Evolutionary conservation across 2,888 invertebrate genomes (phyloP), one percentile per base, ranked within the genome.

Genomic region (Schizaphis graminum): DNA sequence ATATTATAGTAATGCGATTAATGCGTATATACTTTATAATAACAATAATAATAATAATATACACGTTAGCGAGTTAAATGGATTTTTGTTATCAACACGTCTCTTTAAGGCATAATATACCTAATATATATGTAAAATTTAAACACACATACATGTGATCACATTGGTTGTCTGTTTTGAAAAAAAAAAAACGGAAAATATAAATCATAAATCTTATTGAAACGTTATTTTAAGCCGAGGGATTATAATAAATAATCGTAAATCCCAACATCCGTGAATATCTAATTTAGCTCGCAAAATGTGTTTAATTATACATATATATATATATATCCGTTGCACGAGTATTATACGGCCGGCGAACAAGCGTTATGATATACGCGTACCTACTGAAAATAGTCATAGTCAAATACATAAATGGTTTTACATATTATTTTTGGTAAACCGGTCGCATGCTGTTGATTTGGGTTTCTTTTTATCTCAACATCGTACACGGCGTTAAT

Each of bases 401-500:
- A 57, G 85, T 91, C 85, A 91, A 85, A 57, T 44, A 28, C 35
- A 85, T 44, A 91, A 56, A 91, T 41, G 87, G 61, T 87, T 92
- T 87, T 26, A 49, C 87, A 61, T 92, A 87, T 77, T 77, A 35
- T 92, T 87, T 87, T 87, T 21, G 92, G 87, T 61, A 41, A 92
- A 92, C 92, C 87, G 92, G 92, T 92, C 87, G n/a, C n/a, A 28
- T 87, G 26, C 35, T 21, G 77, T 77, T 77, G 77, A 35, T 35
- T 35, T 77, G 21, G 77, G 11, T 24, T 53, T 57, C 57, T 11
- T 91, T 49, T 61, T 47, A 49, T 56, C n/a, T 57, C 21, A 21
- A 35, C 77, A 35, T 21, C 11, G 4, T 44, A 28, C 35, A 2
- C n/a, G 21, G 10, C 91, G 44, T 41, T 57, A 85, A 91, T 53